phyloP scores from a whole-genome alignment of 1,140 invertebrate species.

The Hyposmocoma kahamanoa region DNA sequence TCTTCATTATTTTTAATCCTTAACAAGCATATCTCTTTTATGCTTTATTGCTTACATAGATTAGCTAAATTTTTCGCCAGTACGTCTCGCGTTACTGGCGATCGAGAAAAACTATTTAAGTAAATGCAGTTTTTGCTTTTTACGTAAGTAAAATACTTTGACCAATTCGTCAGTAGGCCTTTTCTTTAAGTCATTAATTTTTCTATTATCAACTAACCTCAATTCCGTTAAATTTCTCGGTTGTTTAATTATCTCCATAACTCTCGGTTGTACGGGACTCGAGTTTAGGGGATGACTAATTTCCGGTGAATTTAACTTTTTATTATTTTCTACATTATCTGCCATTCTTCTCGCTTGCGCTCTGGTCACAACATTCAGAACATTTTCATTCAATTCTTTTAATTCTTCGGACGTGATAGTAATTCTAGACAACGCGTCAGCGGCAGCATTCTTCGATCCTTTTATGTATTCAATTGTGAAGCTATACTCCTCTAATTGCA shows the following conservation, averaged over 20 bases:
- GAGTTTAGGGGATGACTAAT: background rate
- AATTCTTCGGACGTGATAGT: background rate
- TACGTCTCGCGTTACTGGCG: slow-evolving; percentile 1
- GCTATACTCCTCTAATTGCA: background rate
- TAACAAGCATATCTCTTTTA: too few relatives aligned
- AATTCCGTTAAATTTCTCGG: too few relatives aligned
- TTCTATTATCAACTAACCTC: too few relatives aligned
- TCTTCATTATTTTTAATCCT: too few relatives aligned
- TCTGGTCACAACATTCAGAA: slow-evolving; percentile 1
- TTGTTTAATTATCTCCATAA: background rate
- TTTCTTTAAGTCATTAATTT: background rate
- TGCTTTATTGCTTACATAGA: background rate
- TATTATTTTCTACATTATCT: background rate
- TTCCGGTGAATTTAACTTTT: background rate
- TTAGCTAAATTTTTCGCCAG: background rate
- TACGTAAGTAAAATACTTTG: background rate
- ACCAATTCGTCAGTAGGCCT: background rate
- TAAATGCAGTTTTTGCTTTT: background rate
- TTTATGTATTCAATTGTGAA: background rate
- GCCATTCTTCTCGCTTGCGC: background rate
- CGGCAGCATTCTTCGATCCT: too few relatives aligned
- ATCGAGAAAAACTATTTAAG: background rate
- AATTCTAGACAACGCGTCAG: too few relatives aligned
- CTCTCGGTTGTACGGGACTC: background rate
- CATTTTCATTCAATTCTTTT: slow-evolving; percentile 4